Conservation (phyloP, 2,797 vertebrate genomes). For the Anguilla marmorata region DNA sequence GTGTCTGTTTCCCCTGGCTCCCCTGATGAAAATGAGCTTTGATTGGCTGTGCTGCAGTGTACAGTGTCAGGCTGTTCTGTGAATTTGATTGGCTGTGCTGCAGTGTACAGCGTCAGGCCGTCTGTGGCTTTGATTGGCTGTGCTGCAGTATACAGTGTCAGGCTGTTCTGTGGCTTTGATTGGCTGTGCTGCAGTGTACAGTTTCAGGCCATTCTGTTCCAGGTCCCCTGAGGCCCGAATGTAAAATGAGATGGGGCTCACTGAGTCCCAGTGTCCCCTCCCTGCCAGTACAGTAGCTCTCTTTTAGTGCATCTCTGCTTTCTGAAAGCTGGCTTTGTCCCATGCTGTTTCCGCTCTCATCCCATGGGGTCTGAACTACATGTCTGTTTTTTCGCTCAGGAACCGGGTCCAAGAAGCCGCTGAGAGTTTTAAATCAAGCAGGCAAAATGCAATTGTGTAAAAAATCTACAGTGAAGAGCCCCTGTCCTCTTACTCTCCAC, state of each 20-base stretch:
- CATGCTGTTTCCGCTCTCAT: not conserved
- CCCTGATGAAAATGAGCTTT: slow-evolving; percentile 13
- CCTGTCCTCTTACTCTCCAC: not conserved
- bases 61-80: not conserved
- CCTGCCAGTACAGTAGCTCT: not conserved
- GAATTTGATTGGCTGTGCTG: not conserved
- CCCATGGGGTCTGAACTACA: not conserved
- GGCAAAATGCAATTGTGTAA: not conserved
- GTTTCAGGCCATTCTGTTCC: not conserved
- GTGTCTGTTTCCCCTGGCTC: slow-evolving; percentile 11
- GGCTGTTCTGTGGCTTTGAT: not conserved
- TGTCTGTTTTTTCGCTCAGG: not conserved
- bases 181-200: not conserved
- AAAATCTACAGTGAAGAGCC: not conserved
- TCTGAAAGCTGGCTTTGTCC: not conserved
- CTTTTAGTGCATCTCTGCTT: not conserved
- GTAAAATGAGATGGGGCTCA: not conserved
- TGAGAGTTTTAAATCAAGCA: not conserved
- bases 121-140: not conserved
- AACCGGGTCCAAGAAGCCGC: not conserved
- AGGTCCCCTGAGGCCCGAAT: not conserved
- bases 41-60: not conserved
- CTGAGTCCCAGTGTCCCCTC: not conserved
- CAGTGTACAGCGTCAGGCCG: not conserved
- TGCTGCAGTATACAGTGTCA: not conserved